Conservation (phyloP, 2,888 invertebrate genomes). For the Campoplex capitator region DNA sequence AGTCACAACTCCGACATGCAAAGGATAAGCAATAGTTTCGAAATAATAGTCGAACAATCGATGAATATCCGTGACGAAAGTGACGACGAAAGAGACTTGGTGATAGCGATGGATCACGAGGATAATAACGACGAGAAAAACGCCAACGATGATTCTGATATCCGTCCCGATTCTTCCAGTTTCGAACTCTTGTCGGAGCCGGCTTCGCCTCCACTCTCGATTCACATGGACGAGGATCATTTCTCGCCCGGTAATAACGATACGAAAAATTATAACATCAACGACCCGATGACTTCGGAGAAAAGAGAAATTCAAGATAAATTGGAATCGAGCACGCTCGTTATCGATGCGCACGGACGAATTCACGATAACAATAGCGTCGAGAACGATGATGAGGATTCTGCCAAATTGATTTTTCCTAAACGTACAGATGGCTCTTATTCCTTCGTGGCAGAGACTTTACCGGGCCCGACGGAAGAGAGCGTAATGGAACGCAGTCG, state of each 20-base stretch:
- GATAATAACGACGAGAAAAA: not conserved
- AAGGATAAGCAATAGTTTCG: slow-evolving; percentile 70
- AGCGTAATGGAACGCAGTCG: not conserved
- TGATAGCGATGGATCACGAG: slow-evolving; percentile 1
- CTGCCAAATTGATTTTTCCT: slow-evolving; percentile 42
- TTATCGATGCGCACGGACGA: slow-evolving; percentile 62
- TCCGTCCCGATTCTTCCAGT: slow-evolving; percentile 70
- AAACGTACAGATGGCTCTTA: slow-evolving; percentile 70
- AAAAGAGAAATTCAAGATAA: slow-evolving; percentile 50
- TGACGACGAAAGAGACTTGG: slow-evolving; percentile 2
- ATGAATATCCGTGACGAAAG: slow-evolving; percentile 60
- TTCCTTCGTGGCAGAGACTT: slow-evolving; percentile 66
- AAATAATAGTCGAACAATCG: slow-evolving; percentile 78
- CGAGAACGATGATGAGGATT: slow-evolving; percentile 19
- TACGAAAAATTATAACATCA: slow-evolving; percentile 55
- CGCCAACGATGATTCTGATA: slow-evolving; percentile 63
- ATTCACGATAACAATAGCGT: slow-evolving; percentile 43
- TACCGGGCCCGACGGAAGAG: slow-evolving; percentile 57
- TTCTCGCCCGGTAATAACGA: slow-evolving; percentile 62
- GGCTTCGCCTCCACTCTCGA: slow-evolving; percentile 64
- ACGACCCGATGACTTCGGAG: slow-evolving; percentile 44
- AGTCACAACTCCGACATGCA: slow-evolving; percentile 73
- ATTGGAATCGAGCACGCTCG: slow-evolving; percentile 31
- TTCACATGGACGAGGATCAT: slow-evolving; percentile 72
- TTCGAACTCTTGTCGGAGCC: slow-evolving; percentile 73